phyloP scores from a whole-genome alignment of 2,797 vertebrate genomes.

The Chelon auratus region DNA sequence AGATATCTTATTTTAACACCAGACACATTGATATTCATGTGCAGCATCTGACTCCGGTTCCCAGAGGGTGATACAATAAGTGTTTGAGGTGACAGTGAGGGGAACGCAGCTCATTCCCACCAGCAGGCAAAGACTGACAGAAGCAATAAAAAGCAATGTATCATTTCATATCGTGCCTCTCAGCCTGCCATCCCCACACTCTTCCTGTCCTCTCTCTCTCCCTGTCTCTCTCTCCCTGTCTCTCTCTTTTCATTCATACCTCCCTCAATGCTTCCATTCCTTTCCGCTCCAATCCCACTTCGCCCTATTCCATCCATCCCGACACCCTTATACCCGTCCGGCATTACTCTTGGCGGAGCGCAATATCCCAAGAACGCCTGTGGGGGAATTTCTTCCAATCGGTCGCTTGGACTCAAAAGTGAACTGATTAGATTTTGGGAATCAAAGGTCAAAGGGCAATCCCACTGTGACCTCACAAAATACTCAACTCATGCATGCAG shows the following conservation, averaged over 20 bases:
- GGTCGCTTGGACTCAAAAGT: too few species aligned
- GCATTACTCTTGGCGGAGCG: too few species aligned
- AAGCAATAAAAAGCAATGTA: constrained; percentile 75
- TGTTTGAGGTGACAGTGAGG: constrained; percentile 65
- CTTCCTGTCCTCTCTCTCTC: not conserved
- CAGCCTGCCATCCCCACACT: constrained; percentile 35
- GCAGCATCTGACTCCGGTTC: constrained; percentile 37
- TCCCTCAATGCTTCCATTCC: constrained; percentile 31
- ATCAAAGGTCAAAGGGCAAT: too few species aligned
- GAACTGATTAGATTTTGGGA: too few species aligned
- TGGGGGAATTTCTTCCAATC: too few species aligned
- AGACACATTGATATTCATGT: constrained; percentile 39
- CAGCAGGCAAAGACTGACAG: constrained; percentile 69
- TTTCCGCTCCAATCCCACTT: not conserved
- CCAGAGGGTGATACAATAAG: constrained; percentile 61
- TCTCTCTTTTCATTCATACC: constrained; percentile 19
- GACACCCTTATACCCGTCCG: too few species aligned
- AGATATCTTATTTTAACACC: constrained; percentile 33
- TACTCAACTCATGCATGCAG: too few species aligned
- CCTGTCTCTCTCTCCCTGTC: not conserved
- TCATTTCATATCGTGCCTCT: constrained; percentile 67
- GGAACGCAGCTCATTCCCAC: constrained; percentile 49
- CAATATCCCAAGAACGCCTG: too few species aligned
- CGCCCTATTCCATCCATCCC: constrained; percentile 5
- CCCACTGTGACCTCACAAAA: too few species aligned